Evolutionary conservation across 2,888 invertebrate genomes (phyloP), one percentile per base, ranked within the genome.

Genomic region (Tortrix viridana): DNA sequence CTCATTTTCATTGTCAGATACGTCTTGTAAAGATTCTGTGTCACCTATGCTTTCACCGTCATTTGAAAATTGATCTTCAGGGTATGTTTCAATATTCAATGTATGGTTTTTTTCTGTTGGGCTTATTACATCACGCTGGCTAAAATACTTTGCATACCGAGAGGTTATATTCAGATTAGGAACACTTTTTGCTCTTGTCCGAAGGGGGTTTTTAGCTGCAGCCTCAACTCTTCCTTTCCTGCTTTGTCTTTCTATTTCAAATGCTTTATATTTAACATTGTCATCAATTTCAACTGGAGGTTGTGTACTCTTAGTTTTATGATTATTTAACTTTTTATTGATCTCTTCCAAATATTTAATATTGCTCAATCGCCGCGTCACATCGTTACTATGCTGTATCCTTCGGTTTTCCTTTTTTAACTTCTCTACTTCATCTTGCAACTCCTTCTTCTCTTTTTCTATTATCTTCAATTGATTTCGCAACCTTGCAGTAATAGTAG

Each of bases 341-440:
- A 97, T 96, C 82, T 95, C 95, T 73, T 96, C 95, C 66, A 96
- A 89, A 82, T 96, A 94, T 88, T 95, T 96, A 37, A 95, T 94
- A 68, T 96, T 96, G n/a, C 94, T 91, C 46, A 94, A 84, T 64
- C 94, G 82, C 65, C 89, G 80, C 9, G 93, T 85, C 55, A 93
- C 90, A 67, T 93, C 87, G 79, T 95, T 94, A 61, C 93, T 93
- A 49, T 93, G 93, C 66, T 93, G 92, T 57, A 95, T 85, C 75
- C 94, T 93, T 66, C 93, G 93, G 74, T 95, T 96, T 76, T 94
- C 94, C 73, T 94, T 95, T 67, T 93, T 94, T 4, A 96, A 75
- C 72, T 94, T 93, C 60, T 96, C 95, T 18, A 95, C 83, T 81
- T 96, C 95, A 55, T 93, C 91, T 69, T 94, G 94, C 23, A 95